Evolutionary conservation across 2,113 vertebrate species (phyloP).

Genomic region (Acrocephalus kingi): DNA sequence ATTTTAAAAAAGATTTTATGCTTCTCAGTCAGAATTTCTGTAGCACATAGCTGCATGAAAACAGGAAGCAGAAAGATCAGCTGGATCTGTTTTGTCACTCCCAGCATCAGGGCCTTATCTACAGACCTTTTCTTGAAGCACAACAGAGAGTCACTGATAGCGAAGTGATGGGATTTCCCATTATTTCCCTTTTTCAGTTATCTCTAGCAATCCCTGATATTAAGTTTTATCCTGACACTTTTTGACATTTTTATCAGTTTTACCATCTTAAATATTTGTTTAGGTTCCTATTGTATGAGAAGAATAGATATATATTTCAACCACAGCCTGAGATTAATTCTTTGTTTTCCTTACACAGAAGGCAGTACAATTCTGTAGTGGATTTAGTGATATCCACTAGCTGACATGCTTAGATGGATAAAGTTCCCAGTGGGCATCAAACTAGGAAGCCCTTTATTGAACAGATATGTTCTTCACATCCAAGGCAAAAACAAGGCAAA

Average conservation of each 20-base stretch:
- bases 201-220: not conserved
- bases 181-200: not conserved
- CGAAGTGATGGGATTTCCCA: not conserved
- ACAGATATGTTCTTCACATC: not conserved
- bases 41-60: not conserved
- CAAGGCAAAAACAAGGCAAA: not conserved
- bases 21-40: not conserved
- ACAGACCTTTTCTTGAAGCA: not conserved
- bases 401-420: not conserved
- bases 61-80: not conserved
- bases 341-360: not conserved
- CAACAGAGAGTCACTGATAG: not conserved
- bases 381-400: not conserved
- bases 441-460: not conserved
- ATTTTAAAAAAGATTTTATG: accelerated
- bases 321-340: not conserved
- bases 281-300: not conserved
- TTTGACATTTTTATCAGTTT: not conserved
- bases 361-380: not conserved
- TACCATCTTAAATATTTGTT: not conserved
- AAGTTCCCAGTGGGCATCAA: not conserved
- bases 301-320: not conserved
- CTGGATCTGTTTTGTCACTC: not conserved
- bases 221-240: not conserved
- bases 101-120: not conserved